phyloP scores from a whole-genome alignment of 2,113 vertebrate genomes.

The Bagarius yarrelli region DNA sequence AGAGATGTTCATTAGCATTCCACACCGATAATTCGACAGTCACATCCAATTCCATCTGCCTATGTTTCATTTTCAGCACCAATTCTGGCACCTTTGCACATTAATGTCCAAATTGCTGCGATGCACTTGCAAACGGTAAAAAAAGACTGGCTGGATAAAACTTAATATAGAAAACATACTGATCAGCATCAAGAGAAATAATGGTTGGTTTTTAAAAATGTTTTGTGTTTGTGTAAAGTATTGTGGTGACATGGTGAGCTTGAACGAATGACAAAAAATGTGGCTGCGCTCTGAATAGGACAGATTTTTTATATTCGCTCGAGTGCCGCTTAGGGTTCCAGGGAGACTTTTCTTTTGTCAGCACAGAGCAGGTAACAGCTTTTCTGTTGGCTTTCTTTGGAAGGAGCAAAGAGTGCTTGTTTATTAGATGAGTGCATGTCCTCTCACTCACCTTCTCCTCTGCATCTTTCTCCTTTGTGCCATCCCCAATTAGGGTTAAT shows the following conservation, averaged over 20 bases:
- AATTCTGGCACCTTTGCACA: slow-evolving; percentile 43
- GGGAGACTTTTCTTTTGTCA: slow-evolving; percentile 6
- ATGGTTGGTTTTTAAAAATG: background rate
- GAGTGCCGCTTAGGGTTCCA: slow-evolving; percentile 3
- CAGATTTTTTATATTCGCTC: background rate
- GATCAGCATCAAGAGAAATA: slow-evolving; percentile 37
- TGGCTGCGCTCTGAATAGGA: background rate
- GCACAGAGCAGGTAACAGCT: slow-evolving; percentile 7
- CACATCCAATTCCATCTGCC: slow-evolving; percentile 52
- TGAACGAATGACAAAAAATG: background rate
- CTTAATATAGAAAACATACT: slow-evolving; percentile 19
- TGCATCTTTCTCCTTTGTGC: slow-evolving; percentile 30
- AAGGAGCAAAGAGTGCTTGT: slow-evolving; percentile 40
- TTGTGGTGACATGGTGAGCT: background rate
- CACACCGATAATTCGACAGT: slow-evolving; percentile 37
- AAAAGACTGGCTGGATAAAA: slow-evolving; percentile 22
- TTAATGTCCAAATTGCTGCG: slow-evolving; percentile 49
- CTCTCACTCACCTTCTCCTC: slow-evolving; percentile 44
- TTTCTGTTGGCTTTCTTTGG: slow-evolving; percentile 28
- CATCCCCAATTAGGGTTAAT: slow-evolving; percentile 47
- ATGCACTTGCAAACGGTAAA: slow-evolving; percentile 32
- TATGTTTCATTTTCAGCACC: slow-evolving; percentile 45
- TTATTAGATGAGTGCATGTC: slow-evolving; percentile 46
- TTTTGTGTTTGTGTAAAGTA: background rate
- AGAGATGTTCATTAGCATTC: slow-evolving; percentile 55